Evolutionary conservation across 2,888 invertebrate genomes (phyloP).

Genomic region (Brenthis ino): DNA sequence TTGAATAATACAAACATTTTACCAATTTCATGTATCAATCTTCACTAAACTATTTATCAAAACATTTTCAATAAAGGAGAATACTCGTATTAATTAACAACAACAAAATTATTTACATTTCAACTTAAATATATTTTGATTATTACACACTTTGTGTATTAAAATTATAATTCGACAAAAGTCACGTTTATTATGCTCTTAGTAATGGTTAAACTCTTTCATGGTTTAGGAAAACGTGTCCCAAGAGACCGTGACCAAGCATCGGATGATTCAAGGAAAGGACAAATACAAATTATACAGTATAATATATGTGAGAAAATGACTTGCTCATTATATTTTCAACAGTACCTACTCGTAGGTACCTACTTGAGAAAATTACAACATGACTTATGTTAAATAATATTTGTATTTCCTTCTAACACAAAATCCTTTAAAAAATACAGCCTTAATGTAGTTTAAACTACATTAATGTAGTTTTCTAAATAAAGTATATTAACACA

Average conservation of each 20-base stretch:
- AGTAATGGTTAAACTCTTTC: conserved; percentile 9
- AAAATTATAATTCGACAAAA: neutral
- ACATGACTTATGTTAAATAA: neutral
- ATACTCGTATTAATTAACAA: neutral
- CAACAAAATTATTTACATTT: conserved; percentile 10
- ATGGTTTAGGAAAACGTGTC: conserved; percentile 27
- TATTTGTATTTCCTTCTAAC: no score
- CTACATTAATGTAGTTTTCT: no score
- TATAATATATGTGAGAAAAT: conserved; percentile 21
- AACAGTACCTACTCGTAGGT: neutral
- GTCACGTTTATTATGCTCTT: conserved; percentile 8
- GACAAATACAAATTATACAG: conserved; percentile 25
- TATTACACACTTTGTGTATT: neutral
- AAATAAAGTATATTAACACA: no score
- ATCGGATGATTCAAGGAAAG: conserved; percentile 30
- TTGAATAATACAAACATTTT: no score
- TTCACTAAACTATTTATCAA: no score
- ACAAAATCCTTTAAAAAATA: no score
- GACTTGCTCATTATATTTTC: conserved; percentile 7
- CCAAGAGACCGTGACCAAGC: conserved; percentile 29
- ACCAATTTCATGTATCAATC: no score
- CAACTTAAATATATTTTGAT: neutral
- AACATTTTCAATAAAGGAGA: neutral
- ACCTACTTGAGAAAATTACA: neutral
- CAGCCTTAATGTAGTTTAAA: no score